Evolutionary conservation across 2,888 invertebrate genomes (phyloP).

Genomic region (Meiosimyza decipiens): DNA sequence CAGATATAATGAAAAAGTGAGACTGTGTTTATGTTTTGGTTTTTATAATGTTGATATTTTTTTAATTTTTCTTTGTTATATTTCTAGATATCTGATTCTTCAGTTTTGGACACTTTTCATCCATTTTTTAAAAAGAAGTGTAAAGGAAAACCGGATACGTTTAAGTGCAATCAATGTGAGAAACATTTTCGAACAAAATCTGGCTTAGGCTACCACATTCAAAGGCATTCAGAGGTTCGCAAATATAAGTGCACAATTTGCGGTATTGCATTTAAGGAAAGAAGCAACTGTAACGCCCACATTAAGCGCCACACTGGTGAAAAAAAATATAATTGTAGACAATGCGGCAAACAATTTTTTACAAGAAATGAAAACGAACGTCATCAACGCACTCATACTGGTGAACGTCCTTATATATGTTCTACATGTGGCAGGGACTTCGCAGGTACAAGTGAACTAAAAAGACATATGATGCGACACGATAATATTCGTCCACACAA

Average conservation of each 20-base stretch:
- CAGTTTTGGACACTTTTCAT: no score
- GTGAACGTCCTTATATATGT: slow-evolving; percentile 45
- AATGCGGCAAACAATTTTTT: slow-evolving; percentile 42
- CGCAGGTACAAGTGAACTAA: background rate
- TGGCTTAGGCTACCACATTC: slow-evolving; percentile 10
- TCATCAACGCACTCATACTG: slow-evolving; percentile 43
- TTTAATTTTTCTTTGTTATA: no score
- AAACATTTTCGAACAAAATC: background rate
- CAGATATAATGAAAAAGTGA: no score
- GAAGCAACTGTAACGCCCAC: slow-evolving; percentile 43
- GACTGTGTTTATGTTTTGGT: no score
- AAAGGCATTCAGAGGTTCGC: slow-evolving; percentile 21
- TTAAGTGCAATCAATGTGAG: slow-evolving; percentile 13
- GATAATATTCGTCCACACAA: slow-evolving; percentile 37
- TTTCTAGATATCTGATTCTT: no score
- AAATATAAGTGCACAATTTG: slow-evolving; percentile 44
- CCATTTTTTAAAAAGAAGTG: no score
- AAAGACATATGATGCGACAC: slow-evolving; percentile 41
- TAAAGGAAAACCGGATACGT: background rate
- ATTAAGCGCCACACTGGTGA: slow-evolving; percentile 42
- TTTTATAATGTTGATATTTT: no score
- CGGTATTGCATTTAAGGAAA: slow-evolving; percentile 42
- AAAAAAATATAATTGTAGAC: slow-evolving; percentile 40
- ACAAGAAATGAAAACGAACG: slow-evolving; percentile 42
- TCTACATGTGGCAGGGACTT: slow-evolving; percentile 40